phyloP scores from a whole-genome alignment of 2,888 invertebrate species.

The Petrophora chlorosata region DNA sequence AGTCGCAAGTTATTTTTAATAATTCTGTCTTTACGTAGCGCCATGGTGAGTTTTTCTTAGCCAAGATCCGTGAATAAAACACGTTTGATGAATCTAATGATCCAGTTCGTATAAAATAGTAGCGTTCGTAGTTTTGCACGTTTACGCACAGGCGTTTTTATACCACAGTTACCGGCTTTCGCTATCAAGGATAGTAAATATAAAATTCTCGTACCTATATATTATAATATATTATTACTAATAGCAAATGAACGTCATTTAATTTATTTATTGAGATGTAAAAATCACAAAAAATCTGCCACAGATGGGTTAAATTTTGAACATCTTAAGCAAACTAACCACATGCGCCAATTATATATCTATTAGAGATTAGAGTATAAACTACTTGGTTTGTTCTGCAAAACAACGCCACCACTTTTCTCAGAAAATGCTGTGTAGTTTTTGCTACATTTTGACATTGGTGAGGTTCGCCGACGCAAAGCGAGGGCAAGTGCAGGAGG shows the following conservation, averaged over 20 bases:
- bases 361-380: too few species aligned
- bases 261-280: too few species aligned
- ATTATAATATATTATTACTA: too few species aligned
- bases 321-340: too few species aligned
- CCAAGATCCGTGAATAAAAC: slow-evolving; percentile 36
- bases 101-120: slow-evolving; percentile 14
- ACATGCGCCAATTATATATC: too few species aligned
- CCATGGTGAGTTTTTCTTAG: slow-evolving; percentile 46
- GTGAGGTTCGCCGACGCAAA: slow-evolving; percentile 24
- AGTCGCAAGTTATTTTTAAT: slow-evolving; percentile 75
- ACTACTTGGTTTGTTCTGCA: too few species aligned
- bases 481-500: slow-evolving; percentile 37
- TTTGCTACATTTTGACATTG: slow-evolving; percentile 25
- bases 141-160: background rate
- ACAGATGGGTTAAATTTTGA: too few species aligned
- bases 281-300: too few species aligned
- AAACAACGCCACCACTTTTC: too few species aligned
- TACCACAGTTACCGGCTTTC: background rate
- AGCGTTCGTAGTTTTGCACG: background rate
- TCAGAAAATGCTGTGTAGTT: background rate
- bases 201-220: too few species aligned
- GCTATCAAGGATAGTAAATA: too few species aligned
- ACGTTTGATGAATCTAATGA: slow-evolving; percentile 16
- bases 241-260: too few species aligned
- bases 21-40: slow-evolving; percentile 55